Evolutionary conservation across 2,113 vertebrate species (phyloP).

Genomic region (Elachura formosa): DNA sequence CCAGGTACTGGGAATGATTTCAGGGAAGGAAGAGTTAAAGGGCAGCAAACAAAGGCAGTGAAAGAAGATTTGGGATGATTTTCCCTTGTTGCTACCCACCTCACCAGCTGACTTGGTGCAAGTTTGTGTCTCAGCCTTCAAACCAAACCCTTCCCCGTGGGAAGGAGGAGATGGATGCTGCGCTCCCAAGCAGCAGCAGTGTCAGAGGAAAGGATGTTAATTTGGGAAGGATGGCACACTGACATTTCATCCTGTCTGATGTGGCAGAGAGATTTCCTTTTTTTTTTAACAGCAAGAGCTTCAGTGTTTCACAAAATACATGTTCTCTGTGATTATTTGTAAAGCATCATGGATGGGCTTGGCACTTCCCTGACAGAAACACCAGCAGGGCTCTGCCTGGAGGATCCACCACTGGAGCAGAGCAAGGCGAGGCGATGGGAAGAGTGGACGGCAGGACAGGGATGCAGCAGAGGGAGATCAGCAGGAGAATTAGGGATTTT

Average conservation of each 20-base stretch:
- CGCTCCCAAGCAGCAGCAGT: neutral
- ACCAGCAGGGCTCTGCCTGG: constrained; percentile 10
- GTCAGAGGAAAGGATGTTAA: neutral
- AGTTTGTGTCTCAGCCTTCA: neutral
- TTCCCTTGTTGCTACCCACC: neutral
- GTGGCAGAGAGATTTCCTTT: neutral
- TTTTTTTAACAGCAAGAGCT: neutral
- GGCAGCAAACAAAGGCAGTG: neutral
- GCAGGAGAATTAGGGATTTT: neutral
- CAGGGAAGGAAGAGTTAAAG: neutral
- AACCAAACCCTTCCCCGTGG: neutral
- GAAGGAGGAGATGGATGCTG: neutral
- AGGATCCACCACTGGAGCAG: neutral
- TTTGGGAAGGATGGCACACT: neutral
- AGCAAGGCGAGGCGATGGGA: neutral
- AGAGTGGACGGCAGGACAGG: constrained; percentile 24
- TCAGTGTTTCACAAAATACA: neutral
- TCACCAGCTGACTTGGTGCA: neutral
- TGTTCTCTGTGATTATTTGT: neutral
- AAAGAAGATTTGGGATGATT: neutral
- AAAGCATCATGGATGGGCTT: neutral
- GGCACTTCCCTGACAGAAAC: neutral
- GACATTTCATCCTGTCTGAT: neutral
- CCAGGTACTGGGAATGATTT: neutral
- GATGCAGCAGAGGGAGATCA: neutral